Conservation (phyloP, 1,140 invertebrate species). For the Phortica variegata region DNA sequence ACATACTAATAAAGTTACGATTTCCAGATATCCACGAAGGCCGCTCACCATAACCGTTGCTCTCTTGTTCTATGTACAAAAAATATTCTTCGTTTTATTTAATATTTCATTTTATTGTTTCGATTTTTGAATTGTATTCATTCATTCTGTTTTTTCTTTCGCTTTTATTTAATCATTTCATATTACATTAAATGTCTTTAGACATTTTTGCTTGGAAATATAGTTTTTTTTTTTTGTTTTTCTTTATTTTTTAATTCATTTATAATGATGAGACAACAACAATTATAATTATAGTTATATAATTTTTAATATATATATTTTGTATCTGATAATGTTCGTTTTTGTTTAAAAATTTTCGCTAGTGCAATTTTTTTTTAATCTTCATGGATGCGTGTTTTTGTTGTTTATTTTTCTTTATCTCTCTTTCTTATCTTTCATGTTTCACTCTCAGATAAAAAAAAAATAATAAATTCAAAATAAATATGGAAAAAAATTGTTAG, state of each 20-base stretch:
- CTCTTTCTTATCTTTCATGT: neutral
- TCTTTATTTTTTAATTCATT: constrained; percentile 15
- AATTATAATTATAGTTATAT: constrained; percentile 1
- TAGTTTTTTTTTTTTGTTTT: neutral
- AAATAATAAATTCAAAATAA: neutral
- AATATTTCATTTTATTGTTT: constrained; percentile 3
- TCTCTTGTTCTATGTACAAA: no score
- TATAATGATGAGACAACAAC: constrained; percentile 6
- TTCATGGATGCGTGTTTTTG: constrained; percentile 8
- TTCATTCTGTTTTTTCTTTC: constrained; percentile 18
- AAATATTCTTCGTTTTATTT: no score
- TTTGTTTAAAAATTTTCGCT: constrained; percentile 44
- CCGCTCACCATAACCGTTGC: no score
- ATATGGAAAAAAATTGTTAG: no score
- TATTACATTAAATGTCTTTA: constrained; percentile 53
- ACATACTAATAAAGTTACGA: no score
- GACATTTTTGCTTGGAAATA: constrained; percentile 41
- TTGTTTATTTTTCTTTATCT: constrained; percentile 5
- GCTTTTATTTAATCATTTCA: constrained; percentile 29
- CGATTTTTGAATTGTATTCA: constrained; percentile 1
- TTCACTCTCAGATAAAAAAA: neutral
- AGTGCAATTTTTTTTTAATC: constrained; percentile 38
- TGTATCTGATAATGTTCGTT: constrained; percentile 4
- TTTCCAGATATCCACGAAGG: no score
- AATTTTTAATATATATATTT: constrained; percentile 8